Base-by-base conservation (phyloP, 2,797 vertebrate species). In the Mormyrops attenuatus region DNA sequence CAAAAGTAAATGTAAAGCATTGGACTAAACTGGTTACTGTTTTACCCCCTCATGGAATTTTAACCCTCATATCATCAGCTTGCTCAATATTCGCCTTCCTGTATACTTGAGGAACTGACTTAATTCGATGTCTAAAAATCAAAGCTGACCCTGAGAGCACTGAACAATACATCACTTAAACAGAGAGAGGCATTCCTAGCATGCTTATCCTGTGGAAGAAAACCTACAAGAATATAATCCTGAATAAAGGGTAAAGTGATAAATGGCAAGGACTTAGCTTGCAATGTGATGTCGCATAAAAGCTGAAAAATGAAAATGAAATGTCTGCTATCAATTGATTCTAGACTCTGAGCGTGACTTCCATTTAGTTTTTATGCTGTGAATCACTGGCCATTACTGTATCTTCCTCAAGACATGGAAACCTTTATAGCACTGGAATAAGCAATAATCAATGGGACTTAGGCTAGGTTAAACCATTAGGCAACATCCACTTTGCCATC, bases 101-200 rank as follows among this genome's bases (percentile, higher is more conserved):
- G 6, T 22, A 86, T 52, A 63, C 52, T 60, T 63, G 57, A 86
- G 73, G 8, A 44, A 47, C 47, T 41, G 89, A 73, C 90, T 87
- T 82, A 88, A 95, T 95, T 95, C 95, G 94, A 95, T 95, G 94
- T 95, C 93, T 95, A 95, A 95, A 95, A 95, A 94, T 93, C 94
- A 92, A 92, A 92, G 90, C 92, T 93, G 90, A 92, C 93, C 93
- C 91, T 89, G 34, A 92, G 93, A 93, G 91, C 92, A 94, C 92
- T 90, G 91, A 90, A 93, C 92, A 92, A 95, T 94, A 94, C 91
- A 95, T 95, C 95, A 95, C 92, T 0, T 66, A 86, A 2, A 90
- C 92, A 94, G 57, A 94, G 94, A 95, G 94, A 93, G 93, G 93
- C 88, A 89, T 92, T 26, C 34, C 50, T 89, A 92, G 93, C 90